Percentiles rank a stretch among this genome's conserved stretches.
Evolutionary conservation across 2,113 vertebrate genomes (phyloP).

Genomic region (Oncorhynchus masou): DNA sequence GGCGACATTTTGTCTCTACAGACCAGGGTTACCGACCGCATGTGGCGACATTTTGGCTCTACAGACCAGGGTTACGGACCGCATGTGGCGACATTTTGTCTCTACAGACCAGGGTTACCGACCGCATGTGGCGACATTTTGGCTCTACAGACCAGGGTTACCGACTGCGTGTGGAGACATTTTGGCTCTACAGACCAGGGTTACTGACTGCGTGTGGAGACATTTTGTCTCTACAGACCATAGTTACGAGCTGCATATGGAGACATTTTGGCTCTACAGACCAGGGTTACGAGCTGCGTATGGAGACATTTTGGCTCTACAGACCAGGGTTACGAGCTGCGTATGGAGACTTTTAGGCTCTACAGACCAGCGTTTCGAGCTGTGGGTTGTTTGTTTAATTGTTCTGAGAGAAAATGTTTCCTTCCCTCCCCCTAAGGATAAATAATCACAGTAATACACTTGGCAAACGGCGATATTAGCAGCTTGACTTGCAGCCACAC

Average conservation of each 20-base stretch:
- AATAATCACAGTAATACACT: constrained; percentile 3
- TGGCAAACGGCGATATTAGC: background rate
- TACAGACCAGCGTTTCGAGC: background rate
- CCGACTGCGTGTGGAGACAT: background rate
- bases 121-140: background rate
- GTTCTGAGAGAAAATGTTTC: background rate
- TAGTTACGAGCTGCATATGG: background rate
- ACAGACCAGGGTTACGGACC: background rate
- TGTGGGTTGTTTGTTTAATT: background rate
- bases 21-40: background rate
- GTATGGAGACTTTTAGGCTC: background rate
- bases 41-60: background rate
- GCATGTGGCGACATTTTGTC: background rate
- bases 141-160: background rate
- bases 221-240: background rate
- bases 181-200: background rate
- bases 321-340: background rate
- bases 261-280: background rate
- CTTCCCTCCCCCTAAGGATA: background rate
- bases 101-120: background rate
- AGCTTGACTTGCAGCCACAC: background rate
- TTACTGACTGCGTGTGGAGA: background rate
- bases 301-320: background rate
- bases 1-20: background rate
- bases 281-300: background rate